These are phyloP conservation scores for Monarcha castaneiventris DNA, from an alignment of 2,113 vertebrate genomes.

Conservation along the genomic window DNA sequence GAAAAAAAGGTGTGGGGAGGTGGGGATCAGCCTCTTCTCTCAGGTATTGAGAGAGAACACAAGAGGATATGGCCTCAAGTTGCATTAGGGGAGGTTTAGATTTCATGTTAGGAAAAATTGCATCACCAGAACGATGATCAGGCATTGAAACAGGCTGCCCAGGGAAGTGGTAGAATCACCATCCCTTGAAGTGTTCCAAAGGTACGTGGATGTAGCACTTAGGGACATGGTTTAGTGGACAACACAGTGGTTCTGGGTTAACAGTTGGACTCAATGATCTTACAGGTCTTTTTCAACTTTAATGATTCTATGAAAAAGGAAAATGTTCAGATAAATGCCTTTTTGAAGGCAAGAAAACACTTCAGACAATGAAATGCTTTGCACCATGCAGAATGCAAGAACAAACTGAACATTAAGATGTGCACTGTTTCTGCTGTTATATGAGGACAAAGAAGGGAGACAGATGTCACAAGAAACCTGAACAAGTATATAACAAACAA, in stretches of 20 bases:
- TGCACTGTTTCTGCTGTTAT: background rate
- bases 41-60: background rate
- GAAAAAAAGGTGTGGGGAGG: background rate
- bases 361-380: background rate
- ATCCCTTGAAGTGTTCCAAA: background rate
- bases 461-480: background rate
- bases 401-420: background rate
- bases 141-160: background rate
- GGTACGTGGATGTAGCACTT: fast-evolving
- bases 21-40: background rate
- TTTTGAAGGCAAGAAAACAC: background rate
- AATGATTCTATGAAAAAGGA: background rate
- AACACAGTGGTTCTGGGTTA: background rate
- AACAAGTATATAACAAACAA: background rate
- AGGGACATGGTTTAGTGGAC: background rate
- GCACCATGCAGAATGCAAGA: background rate
- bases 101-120: background rate
- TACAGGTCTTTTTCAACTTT: background rate
- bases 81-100: background rate
- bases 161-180: background rate
- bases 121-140: background rate
- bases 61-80: background rate
- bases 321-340: background rate
- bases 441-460: background rate
- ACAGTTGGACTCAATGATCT: background rate